Evolutionary conservation across 2,113 vertebrate genomes (phyloP), one percentile per base, ranked within the genome.

Genomic region (Pituophis catenifer): DNA sequence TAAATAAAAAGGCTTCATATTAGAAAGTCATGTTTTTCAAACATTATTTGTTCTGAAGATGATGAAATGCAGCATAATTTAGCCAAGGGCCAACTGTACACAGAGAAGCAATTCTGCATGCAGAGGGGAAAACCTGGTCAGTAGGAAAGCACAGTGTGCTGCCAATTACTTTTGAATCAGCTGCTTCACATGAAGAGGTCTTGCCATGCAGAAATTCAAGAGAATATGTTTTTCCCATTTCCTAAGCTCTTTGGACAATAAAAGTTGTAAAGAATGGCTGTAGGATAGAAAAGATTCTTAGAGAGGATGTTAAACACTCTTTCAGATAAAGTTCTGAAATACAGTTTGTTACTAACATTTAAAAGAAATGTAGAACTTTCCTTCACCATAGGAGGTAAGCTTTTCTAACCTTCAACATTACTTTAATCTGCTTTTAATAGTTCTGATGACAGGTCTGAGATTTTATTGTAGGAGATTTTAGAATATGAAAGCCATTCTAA

Each of bases 141-240:
- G 29, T 52, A n/a, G 91, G 59, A 29, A 44, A 89, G 23, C 87
- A 70, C 50, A 26, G 59, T 75, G n/a, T 75, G 59, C 19, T 89
- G 86, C 91, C 85, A 75, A 89, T 89, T 88, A 92, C 52, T 89
- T 81, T 88, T 65, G 52, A 57, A 48, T 92, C 59, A 89, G 33
- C 52, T 89, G 59, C 33, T 88, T 54, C 21, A 10, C n/a, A 81
- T 57, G 53, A 50, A 57, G 38, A 38, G 21, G 65, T 70, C n/a
- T 54, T 50, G 50, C 86, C 57, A 81, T 85, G 38, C 26, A 93
- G 29, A 85, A 89, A 89, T 57, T 85, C 6, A 58, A 81, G 19
- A 89, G 24, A 58, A 17, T 85, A 44, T 48, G 17, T 59, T 15
- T 53, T 38, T 9, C 62, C 53, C 8, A 81, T 21, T 81, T 52